Percentiles rank a stretch among this genome's conserved stretches.
phyloP scores from a whole-genome alignment of 2,113 vertebrate genomes.

The Tiliqua scincoides region DNA sequence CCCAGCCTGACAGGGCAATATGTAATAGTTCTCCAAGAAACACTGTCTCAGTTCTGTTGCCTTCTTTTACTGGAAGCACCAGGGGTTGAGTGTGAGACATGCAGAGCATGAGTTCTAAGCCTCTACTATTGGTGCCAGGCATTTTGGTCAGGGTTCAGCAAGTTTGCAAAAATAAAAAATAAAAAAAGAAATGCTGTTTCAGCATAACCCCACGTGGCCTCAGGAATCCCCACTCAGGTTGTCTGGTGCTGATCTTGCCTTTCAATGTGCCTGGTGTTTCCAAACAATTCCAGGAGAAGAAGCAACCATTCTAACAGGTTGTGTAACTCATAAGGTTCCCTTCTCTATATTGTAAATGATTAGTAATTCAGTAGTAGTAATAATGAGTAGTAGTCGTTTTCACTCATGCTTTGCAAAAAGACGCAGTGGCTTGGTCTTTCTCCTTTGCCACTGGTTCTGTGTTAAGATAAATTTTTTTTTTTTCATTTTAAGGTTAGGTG shows the following conservation, averaged over 20 bases:
- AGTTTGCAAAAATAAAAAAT: too few relatives aligned
- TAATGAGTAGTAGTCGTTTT: too few relatives aligned
- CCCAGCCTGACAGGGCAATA: too few relatives aligned
- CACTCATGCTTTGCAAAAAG: not conserved
- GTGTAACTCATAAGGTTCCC: not conserved
- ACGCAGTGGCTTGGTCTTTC: too few relatives aligned
- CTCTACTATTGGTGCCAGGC: not conserved
- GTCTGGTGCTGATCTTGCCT: not conserved
- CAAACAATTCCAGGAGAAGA: not conserved
- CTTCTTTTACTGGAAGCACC: too few relatives aligned
- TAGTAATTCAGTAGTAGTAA: too few relatives aligned
- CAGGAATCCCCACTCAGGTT: not conserved
- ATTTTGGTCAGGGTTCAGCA: too few relatives aligned
- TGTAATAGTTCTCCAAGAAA: too few relatives aligned
- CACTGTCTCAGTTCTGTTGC: too few relatives aligned
- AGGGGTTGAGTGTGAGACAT: too few relatives aligned
- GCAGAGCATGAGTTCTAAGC: too few relatives aligned
- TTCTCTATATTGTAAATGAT: not conserved
- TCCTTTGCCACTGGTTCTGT: not conserved
- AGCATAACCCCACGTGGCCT: not conserved
- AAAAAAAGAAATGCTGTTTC: not conserved
- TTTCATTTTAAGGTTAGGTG: not conserved
- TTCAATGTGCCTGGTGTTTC: not conserved
- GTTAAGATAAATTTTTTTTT: slow-evolving; percentile 29
- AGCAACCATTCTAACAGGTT: not conserved